Conservation (phyloP, 1,140 invertebrate species). For the Yoshiicerus persimilis region DNA sequence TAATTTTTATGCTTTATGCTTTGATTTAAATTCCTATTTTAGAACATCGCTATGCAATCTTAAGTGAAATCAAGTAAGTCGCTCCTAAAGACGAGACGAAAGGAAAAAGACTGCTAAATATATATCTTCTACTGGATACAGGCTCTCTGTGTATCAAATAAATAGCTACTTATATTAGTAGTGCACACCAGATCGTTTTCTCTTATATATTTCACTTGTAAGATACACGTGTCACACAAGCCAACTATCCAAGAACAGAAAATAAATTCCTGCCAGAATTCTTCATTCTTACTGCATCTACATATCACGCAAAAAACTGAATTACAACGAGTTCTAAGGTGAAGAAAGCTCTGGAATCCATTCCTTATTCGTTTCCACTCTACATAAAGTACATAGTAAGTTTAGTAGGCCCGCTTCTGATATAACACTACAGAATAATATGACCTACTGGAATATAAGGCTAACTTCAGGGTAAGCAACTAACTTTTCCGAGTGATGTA, state of each 20-base stretch:
- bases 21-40: conserved; percentile 22
- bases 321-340: conserved; percentile 14
- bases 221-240: conserved; percentile 12
- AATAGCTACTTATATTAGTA: neutral
- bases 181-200: neutral
- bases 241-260: neutral
- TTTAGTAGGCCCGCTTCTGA: neutral
- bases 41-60: neutral
- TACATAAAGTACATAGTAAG: neutral
- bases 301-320: conserved; percentile 5
- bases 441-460: neutral
- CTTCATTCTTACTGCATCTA: conserved; percentile 15
- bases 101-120: neutral
- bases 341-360: conserved; percentile 11
- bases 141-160: neutral
- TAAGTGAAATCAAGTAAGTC: conserved; percentile 20
- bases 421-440: no score
- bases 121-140: neutral
- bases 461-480: neutral
- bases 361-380: neutral
- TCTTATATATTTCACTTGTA: neutral
- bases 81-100: neutral
- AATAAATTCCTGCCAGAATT: conserved; percentile 22
- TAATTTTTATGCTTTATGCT: conserved; percentile 21
- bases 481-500: neutral